Base-by-base conservation (phyloP, 2,113 vertebrate genomes). In the Carollia perspicillata region DNA sequence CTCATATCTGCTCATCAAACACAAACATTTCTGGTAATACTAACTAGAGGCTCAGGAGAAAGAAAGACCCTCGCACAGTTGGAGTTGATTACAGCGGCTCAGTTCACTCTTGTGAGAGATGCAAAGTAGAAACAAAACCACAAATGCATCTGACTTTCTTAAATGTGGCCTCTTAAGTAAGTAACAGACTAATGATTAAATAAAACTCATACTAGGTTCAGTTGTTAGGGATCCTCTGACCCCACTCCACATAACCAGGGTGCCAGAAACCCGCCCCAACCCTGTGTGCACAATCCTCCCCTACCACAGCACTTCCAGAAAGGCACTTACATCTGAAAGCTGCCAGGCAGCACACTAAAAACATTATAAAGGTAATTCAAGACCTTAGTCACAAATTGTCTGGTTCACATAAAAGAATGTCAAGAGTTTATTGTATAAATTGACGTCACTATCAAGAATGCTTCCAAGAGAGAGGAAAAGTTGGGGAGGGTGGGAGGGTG, bases 21-120 rank as follows among this genome's bases (percentile, higher is more conserved):
- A 1, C 4, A 1, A 17, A 8, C 2, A 4, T 53, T 23, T 13
- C 37, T n/a, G 53, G 42, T 12, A 11, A 37, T 17, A 37, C 22
- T 8, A n/a, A 23, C 4, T 10, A 28, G 42, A 49, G 5, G 28
- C 17, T 8, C 17, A 5, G 16, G 26, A 37, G 30, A 4, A 35
- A 47, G 23, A 10, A 42, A n/a, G n/a, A 18, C 5, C 2, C 18
- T n/a, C 20, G 2, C 9, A 30, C 0, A 26, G 60, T 13, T 35
- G 16, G 20, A 35, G 12, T 1, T 58, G 17, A n/a, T 6, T 37
- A 18, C 3, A 12, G 26, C 2, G 8, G 66, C 33, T 51, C 66
- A 5, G 13, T 8, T n/a, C n/a, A 7, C 13, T 85, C 23, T 40
- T 26, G 22, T 49, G 40, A 42, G 75, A 79, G 11, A 30, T 2